phyloP scores from a whole-genome alignment of 2,113 vertebrate genomes.

The Apteryx owenii region DNA sequence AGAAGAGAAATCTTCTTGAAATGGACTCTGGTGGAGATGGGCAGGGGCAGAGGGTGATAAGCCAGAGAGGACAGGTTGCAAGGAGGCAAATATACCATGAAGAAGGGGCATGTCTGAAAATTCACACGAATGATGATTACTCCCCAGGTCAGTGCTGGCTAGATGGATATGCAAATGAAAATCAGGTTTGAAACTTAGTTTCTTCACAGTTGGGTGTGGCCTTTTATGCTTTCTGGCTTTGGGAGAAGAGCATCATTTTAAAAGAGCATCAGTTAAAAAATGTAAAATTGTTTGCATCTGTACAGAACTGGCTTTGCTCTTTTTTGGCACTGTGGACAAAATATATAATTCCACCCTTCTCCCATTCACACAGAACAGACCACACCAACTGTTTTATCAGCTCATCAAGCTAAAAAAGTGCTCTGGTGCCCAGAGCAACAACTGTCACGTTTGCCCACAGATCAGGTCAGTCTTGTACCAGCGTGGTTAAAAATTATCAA shows the following conservation, averaged over 20 bases:
- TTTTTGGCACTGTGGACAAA: background rate
- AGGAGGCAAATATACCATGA: background rate
- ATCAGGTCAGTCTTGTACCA: background rate
- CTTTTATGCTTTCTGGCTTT: background rate
- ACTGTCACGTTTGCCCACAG: background rate
- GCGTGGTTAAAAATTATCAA: background rate
- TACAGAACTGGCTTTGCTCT: background rate
- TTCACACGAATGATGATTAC: background rate
- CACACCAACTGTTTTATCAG: background rate
- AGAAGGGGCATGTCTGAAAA: background rate
- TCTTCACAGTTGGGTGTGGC: background rate
- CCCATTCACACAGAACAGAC: rapidly evolving
- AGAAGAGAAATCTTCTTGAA: background rate
- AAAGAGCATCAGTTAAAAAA: background rate
- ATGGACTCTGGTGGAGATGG: background rate
- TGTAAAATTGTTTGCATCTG: background rate
- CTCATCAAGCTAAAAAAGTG: background rate
- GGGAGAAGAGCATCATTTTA: background rate
- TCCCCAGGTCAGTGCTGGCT: background rate
- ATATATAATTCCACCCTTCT: background rate
- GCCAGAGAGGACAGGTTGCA: background rate
- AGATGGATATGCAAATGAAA: background rate
- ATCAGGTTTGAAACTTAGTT: background rate
- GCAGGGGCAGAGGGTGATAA: background rate
- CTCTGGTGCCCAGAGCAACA: background rate